Evolutionary conservation across 2,888 invertebrate species (phyloP), one percentile per base, ranked within the genome.

Genomic region (Physocephala rufipes): DNA sequence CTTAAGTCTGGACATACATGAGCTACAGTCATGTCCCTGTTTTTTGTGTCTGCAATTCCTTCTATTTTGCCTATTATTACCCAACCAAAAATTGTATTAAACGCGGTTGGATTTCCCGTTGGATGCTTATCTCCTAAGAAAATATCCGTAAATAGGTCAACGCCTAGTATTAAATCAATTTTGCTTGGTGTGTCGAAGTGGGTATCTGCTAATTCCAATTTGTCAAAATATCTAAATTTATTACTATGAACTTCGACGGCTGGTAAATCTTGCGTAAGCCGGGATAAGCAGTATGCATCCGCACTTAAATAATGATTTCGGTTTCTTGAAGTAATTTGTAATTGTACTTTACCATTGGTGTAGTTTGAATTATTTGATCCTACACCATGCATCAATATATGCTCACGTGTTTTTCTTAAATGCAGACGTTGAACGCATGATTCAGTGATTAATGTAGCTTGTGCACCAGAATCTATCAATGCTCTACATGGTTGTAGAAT

Each of bases 401-500:
- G 71, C 26, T 75, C 73, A 28, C 58, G 53, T 12, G 9, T 13
- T 21, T 72, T 59, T 36, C 59, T 71, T 12, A 75, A 30, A 19
- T 58, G 26, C 24, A 74, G 51, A 5, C 74, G 51, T 47, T 74
- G 74, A 13, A 47, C 67, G 49, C 73, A 75, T 26, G 70, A 64
- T 26, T 74, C 73, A 49, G 71, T 51, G 13, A 74, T 71, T 4
- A 74, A 58, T 12, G 68, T 72, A 15, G 72, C 64, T 47, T 74
- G 67, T 13, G 73, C 70, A 36, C 72, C 73, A 28, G 72, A 72
- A 65, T 75, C 73, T 12, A 75, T 49, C 2, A 75, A 62, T n/a
- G 64, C 73, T 9, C 73, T 71, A 61, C 73, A 74, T 26, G 65
- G 59, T 63, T 70, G 68, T 21, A 62, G 24, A 19, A 21, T n/a